Evolutionary conservation across 2,113 vertebrate genomes (phyloP).

Genomic region (Pachyramphus minor): DNA sequence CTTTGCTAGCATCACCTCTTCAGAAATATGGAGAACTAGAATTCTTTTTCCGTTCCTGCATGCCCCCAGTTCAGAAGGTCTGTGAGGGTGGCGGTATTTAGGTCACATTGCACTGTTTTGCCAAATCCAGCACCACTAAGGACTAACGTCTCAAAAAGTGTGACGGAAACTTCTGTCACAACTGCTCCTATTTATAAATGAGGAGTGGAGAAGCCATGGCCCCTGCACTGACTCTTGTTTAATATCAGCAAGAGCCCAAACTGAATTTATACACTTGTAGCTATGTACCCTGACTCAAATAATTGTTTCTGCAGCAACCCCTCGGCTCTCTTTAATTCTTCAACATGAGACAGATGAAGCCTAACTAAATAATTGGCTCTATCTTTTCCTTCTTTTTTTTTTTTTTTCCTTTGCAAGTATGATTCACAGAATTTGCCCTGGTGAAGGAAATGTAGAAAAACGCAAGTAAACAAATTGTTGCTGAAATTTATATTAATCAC

Average conservation of each 20-base stretch:
- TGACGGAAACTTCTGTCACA: neutral
- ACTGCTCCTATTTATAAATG: neutral
- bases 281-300: neutral
- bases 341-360: neutral
- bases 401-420: neutral
- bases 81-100: accelerated
- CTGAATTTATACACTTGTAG: neutral
- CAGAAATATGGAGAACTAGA: neutral
- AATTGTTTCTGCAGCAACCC: neutral
- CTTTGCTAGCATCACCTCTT: neutral
- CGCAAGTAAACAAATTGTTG: neutral
- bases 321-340: neutral
- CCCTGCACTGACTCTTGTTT: neutral
- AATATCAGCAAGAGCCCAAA: neutral
- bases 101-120: neutral
- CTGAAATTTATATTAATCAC: neutral
- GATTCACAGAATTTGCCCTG: neutral
- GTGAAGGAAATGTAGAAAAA: neutral
- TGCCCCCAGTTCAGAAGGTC: neutral
- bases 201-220: neutral
- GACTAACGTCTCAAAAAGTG: neutral
- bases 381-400: neutral
- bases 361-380: neutral
- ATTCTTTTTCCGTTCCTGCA: neutral
- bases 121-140: neutral